phyloP scores from a whole-genome alignment of 2,888 invertebrate genomes.

The Ormyrus labotus region DNA sequence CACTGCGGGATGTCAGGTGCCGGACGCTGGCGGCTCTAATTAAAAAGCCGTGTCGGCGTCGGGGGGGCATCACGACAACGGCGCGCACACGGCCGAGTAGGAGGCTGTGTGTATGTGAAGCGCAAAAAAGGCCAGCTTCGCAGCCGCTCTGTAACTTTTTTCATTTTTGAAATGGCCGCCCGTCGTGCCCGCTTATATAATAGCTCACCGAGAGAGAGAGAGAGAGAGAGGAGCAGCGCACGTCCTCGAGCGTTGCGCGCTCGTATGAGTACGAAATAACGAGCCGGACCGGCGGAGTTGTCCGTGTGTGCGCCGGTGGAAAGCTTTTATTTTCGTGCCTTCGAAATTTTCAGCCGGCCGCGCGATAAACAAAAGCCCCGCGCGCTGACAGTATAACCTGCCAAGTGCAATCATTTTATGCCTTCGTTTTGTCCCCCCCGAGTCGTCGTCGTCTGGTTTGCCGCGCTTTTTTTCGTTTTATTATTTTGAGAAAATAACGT shows the following conservation, averaged over 20 bases:
- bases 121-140: slow-evolving; percentile 17
- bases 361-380: slow-evolving; percentile 55
- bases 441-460: not conserved
- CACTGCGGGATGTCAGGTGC: slow-evolving; percentile 73
- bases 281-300: slow-evolving; percentile 1
- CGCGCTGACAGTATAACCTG: slow-evolving; percentile 50
- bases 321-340: slow-evolving; percentile 52
- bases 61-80: slow-evolving; percentile 64
- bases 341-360: slow-evolving; percentile 45
- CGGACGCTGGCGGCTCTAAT: slow-evolving; percentile 73
- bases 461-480: slow-evolving; percentile 11
- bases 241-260: slow-evolving; percentile 22
- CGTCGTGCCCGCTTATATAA: slow-evolving; percentile 69
- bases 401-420: slow-evolving; percentile 55
- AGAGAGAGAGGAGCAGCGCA: not conserved
- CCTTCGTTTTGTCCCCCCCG: slow-evolving; percentile 1
- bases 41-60: slow-evolving; percentile 74
- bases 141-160: slow-evolving; percentile 58
- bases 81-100: slow-evolving; percentile 19
- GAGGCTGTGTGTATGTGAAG: too few species aligned
- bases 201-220: slow-evolving; percentile 59
- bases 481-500: slow-evolving; percentile 8
- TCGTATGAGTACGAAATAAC: slow-evolving; percentile 46
- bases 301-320: not conserved
- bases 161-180: slow-evolving; percentile 73